phyloP scores from a whole-genome alignment of 1,140 invertebrate genomes.

The Piezodorus guildinii region DNA sequence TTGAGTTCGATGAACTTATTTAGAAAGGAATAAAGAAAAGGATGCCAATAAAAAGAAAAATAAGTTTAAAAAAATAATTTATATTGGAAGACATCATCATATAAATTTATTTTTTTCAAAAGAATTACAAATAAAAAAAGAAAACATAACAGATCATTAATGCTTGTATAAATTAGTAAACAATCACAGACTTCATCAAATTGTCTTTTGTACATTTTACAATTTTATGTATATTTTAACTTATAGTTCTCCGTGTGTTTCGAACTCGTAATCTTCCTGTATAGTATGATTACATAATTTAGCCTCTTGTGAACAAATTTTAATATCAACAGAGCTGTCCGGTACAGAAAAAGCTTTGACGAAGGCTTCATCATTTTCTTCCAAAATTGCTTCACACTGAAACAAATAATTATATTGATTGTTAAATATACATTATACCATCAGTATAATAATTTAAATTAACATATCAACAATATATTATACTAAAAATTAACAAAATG shows the following conservation, averaged over 20 bases:
- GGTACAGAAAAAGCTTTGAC: constrained; percentile 36
- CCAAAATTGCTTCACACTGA: constrained; percentile 46
- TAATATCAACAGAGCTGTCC: constrained; percentile 20
- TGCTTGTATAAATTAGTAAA: background rate
- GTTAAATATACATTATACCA: background rate
- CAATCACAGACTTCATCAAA: background rate
- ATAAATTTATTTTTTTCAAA: too few species aligned
- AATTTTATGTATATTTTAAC: background rate
- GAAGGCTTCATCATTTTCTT: constrained; percentile 45
- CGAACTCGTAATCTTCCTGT: constrained; percentile 20
- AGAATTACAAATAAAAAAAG: too few species aligned
- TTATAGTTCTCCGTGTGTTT: constrained; percentile 18
- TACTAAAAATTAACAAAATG: too few species aligned
- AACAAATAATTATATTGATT: constrained; percentile 28
- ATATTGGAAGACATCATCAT: too few species aligned
- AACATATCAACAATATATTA: too few species aligned
- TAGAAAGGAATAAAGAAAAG: too few species aligned
- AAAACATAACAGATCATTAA: background rate
- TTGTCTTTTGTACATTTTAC: background rate
- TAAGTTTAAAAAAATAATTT: too few species aligned
- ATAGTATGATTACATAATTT: constrained; percentile 18
- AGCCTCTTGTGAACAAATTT: constrained; percentile 23
- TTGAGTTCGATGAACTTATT: too few species aligned
- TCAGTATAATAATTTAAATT: too few species aligned
- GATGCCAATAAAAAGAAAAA: too few species aligned